phyloP scores from a whole-genome alignment of 2,113 vertebrate genomes.

The Craseonycteris thonglongyai region DNA sequence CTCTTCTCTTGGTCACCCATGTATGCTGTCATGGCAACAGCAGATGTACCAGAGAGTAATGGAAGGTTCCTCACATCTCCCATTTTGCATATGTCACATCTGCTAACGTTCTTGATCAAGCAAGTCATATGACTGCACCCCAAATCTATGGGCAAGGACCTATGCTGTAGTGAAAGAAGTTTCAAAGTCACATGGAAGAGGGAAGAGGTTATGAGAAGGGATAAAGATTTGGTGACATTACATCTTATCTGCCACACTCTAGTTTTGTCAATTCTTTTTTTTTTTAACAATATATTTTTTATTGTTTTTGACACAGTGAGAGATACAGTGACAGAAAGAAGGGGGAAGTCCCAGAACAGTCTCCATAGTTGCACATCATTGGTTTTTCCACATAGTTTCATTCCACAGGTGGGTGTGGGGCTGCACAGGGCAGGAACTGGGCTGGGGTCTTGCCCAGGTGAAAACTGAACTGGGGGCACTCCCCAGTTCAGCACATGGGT shows the following conservation, averaged over 20 bases:
- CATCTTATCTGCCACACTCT: background rate
- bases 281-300: no score
- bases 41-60: background rate
- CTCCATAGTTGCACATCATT: no score
- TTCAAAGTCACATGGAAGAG: background rate
- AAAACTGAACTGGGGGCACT: no score
- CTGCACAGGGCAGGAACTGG: no score
- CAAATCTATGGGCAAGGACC: background rate
- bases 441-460: no score
- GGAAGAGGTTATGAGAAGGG: background rate
- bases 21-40: background rate
- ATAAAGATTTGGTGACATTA: background rate
- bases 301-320: no score
- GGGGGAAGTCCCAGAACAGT: no score
- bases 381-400: no score
- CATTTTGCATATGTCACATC: background rate
- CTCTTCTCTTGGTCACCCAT: background rate
- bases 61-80: background rate
- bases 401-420: no score
- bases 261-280: background rate
- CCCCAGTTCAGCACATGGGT: no score
- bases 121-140: background rate
- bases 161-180: background rate
- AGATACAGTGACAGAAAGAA: no score
- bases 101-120: background rate